Conservation (phyloP, 2,888 invertebrate genomes). For the Nemoura dubitans region DNA sequence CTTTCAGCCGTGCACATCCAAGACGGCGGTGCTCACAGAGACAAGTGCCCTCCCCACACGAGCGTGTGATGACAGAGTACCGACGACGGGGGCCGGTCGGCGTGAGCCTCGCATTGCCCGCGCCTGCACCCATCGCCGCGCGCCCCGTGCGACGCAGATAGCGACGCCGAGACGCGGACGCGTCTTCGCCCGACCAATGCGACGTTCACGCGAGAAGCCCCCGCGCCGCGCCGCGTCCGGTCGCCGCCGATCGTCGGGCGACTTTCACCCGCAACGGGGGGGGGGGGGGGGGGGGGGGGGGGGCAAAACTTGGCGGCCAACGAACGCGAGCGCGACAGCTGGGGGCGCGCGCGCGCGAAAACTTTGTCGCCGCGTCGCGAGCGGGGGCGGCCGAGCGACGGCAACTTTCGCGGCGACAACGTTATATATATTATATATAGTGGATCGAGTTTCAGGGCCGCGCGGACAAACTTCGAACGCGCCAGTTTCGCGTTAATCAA, state of each 20-base stretch:
- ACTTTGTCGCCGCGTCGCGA: conserved; percentile 48
- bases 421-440: too few relatives aligned
- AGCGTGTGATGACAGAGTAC: too few relatives aligned
- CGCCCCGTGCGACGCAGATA: not conserved
- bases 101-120: not conserved
- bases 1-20: too few relatives aligned
- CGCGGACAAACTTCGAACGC: too few relatives aligned
- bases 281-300: conserved; percentile 60
- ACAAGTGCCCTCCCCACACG: too few relatives aligned
- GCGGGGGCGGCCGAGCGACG: conserved; percentile 44
- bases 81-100: not conserved
- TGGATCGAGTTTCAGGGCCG: too few relatives aligned
- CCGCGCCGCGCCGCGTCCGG: conserved; percentile 15
- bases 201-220: conserved; percentile 42
- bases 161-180: not conserved
- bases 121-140: not conserved
- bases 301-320: conserved; percentile 56
- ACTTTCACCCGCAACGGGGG: conserved; percentile 54
- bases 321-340: conserved; percentile 54
- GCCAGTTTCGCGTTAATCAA: not conserved
- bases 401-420: not conserved
- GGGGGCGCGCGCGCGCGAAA: conserved; percentile 60
- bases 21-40: too few relatives aligned
- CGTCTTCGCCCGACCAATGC: conserved; percentile 1
- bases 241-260: conserved; percentile 48